A percentile compares a stretch with the other conserved stretches of the same genome.
These are phyloP conservation scores for Forbesichthys agassizii DNA, from an alignment of 2,113 vertebrate genomes.

Conservation along the genomic window DNA sequence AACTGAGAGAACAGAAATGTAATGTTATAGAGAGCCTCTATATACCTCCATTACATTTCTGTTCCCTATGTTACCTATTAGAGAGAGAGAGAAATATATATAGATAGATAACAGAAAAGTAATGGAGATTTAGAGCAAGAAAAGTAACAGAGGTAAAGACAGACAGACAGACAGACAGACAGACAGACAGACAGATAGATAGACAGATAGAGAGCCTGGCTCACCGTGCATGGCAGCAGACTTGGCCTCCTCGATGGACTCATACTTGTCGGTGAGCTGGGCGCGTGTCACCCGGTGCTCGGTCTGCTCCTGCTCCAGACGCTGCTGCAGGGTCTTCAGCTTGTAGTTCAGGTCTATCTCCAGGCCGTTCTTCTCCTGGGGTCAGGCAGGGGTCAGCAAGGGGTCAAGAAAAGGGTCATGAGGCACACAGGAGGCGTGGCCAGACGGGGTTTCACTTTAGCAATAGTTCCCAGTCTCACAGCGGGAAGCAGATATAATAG, in stretches of 20 bases:
- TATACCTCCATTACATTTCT: too few relatives aligned
- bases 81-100: neutral
- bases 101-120: neutral
- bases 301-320: constrained; percentile 91
- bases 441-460: neutral
- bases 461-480: neutral
- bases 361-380: constrained; percentile 94
- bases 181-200: neutral
- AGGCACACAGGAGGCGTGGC: neutral
- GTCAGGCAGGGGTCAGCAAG: neutral
- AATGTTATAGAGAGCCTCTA: neutral
- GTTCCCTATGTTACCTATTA: neutral
- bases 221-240: constrained; percentile 94
- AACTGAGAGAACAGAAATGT: neutral
- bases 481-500: too few relatives aligned
- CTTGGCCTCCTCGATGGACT: constrained; percentile 95
- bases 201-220: constrained; percentile 33
- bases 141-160: neutral
- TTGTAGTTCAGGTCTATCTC: constrained; percentile 98
- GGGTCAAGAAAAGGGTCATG: neutral
- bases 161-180: neutral
- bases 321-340: constrained; percentile 93
- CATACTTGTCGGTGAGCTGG: constrained; percentile 94
- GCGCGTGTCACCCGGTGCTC: constrained; percentile 94
- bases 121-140: neutral